phyloP scores from a whole-genome alignment of 1,140 invertebrate genomes.

The Drosophila tani region DNA sequence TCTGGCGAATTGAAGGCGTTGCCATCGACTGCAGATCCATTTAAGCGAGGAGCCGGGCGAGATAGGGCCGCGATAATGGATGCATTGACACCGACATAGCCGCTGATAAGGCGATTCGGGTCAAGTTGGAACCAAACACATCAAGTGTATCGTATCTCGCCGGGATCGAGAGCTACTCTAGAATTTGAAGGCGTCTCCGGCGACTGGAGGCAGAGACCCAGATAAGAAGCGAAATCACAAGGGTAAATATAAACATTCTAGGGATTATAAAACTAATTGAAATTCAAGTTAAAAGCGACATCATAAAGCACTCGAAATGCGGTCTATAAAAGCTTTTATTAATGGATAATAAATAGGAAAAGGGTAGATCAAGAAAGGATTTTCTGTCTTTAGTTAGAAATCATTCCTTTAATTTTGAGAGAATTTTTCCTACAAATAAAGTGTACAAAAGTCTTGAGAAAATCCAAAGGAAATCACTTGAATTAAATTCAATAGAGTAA shows the following conservation, averaged over 20 bases:
- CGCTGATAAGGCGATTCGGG: conserved; percentile 66
- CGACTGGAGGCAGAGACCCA: too few species aligned
- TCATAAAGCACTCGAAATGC: too few species aligned
- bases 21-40: conserved; percentile 21
- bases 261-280: not conserved
- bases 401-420: too few species aligned
- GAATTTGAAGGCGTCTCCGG: conserved; percentile 5
- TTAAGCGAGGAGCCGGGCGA: conserved; percentile 14
- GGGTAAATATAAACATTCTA: not conserved
- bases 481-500: not conserved
- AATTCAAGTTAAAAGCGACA: not conserved
- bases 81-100: conserved; percentile 27
- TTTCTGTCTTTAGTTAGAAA: too few species aligned
- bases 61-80: conserved; percentile 24
- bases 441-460: too few species aligned
- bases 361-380: too few species aligned
- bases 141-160: conserved; percentile 23
- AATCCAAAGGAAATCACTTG: too few species aligned
- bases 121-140: conserved; percentile 58
- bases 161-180: conserved; percentile 4
- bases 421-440: too few species aligned
- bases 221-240: not conserved
- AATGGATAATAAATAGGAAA: too few species aligned
- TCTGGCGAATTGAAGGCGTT: conserved; percentile 9
- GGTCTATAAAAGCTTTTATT: too few species aligned